A percentile compares a stretch with the other conserved stretches of the same genome.
Conservation (phyloP, 2,113 vertebrate species). For the Carettochelys insculpta region DNA sequence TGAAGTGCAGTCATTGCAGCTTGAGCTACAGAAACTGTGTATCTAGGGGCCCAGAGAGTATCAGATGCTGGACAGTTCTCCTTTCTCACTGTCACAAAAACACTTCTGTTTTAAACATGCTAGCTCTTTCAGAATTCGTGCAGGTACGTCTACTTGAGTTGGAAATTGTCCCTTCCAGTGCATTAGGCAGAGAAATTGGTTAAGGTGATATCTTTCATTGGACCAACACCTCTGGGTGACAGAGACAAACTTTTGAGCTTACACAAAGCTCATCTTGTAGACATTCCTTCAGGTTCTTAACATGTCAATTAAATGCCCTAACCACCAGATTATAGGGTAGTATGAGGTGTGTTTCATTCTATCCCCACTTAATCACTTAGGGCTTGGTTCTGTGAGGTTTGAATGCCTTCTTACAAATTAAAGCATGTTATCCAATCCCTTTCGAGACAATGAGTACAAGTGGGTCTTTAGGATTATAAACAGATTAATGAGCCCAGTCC, state of each 20-base stretch:
- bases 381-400: neutral
- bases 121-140: neutral
- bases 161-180: neutral
- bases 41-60: neutral
- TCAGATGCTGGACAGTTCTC: neutral
- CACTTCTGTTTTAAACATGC: neutral
- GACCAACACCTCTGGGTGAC: neutral
- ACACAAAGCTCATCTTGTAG: neutral
- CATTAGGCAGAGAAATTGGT: neutral
- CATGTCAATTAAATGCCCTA: neutral
- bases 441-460: neutral
- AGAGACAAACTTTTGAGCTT: neutral
- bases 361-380: neutral
- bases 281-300: neutral
- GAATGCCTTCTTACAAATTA: neutral
- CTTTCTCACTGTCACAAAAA: neutral
- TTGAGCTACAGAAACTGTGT: neutral
- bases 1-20: neutral
- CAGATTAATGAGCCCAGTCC: too few relatives aligned
- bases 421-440: neutral
- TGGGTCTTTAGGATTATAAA: neutral
- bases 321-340: neutral
- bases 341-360: neutral
- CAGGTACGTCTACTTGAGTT: neutral
- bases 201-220: neutral